phyloP scores from a whole-genome alignment of 2,113 vertebrate genomes.

The Electrona antarctica region DNA sequence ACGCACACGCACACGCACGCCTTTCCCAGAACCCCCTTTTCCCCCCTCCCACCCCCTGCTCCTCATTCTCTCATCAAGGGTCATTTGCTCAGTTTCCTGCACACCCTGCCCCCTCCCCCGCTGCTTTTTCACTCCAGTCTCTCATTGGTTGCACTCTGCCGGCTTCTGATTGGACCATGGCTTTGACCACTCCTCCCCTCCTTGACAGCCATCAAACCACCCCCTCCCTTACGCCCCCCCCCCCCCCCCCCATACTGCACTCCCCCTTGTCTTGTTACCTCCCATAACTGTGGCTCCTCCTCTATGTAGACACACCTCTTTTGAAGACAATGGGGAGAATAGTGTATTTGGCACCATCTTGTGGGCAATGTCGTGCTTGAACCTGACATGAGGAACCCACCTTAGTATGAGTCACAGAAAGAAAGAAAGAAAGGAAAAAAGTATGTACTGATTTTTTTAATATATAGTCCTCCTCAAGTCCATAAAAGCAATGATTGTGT shows the following conservation, averaged over 20 bases:
- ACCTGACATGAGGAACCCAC: no score
- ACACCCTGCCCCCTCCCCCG: slow-evolving; percentile 58
- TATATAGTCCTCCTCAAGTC: no score
- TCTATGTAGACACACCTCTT: slow-evolving; percentile 27
- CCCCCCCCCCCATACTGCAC: not conserved
- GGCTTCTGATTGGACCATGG: slow-evolving; percentile 53
- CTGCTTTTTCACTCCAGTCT: slow-evolving; percentile 33
- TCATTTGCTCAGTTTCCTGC: slow-evolving; percentile 74
- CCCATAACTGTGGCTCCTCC: slow-evolving; percentile 22
- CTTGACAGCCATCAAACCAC: not conserved
- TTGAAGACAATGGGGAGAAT: not conserved
- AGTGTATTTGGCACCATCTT: slow-evolving; percentile 19
- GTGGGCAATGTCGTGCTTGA: not conserved
- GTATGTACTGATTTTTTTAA: no score
- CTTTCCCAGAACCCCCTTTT: not conserved
- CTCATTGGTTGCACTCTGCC: slow-evolving; percentile 63
- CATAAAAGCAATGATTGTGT: no score
- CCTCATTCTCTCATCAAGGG: slow-evolving; percentile 65
- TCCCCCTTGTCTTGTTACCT: slow-evolving; percentile 13
- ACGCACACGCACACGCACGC: slow-evolving; percentile 12
- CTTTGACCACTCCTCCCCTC: slow-evolving; percentile 35
- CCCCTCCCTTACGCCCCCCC: slow-evolving; percentile 32
- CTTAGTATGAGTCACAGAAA: no score
- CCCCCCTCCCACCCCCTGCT: slow-evolving; percentile 11
- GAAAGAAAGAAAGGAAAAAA: no score